Base-by-base conservation (phyloP, 2,113 vertebrate species). In the Mastomys natalensis region DNA sequence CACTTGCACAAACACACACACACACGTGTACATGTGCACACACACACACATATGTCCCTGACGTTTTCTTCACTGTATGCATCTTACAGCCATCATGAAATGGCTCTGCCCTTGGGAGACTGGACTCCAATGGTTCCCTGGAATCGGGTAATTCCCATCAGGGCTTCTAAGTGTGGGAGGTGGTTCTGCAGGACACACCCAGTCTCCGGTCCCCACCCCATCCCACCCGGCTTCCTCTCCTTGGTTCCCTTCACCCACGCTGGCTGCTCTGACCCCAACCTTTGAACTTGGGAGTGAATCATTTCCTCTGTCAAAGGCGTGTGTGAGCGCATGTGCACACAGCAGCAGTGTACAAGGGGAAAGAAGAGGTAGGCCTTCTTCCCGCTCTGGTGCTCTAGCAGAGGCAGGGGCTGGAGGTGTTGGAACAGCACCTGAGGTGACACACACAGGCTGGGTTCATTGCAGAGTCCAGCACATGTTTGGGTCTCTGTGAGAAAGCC, bases 1-100 rank as follows among this genome's bases (percentile, higher is more conserved):
- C 17, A 26, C 13, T 0, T 31, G 5, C 8, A 0, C 29, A 0
- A 0, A 0, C 29, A 0, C 24, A 0, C 37, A 3, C 21, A 7
- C 60, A 6, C 34, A 7, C 40, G 0, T 29, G 2, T 2, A 22
- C 48, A 7, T 0, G 12, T 1, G 0, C 51, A 19, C 48, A 22
- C 34, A 4, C 48, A 53, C 74, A 34, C 15, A 22, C 40, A 7
- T 26, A 55, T 55, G 37, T 12, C 31, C 21, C 51, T 87, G 72
- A 26, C 86, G 43, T 53, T 70, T 53, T 4, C 43, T 70, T 55
- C 43, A 68, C 11, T 31, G 0, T 26, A 21, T 10, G 12, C 26
- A 62, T 43, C 5, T 66, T 40, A 72, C 34, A 7, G 37, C 34
- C 66, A 19, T 64, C 40, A 1, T 0, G 70, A 55, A 74, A 37